These are phyloP conservation scores for Cynopterus brachyotis DNA, from an alignment of 2,113 vertebrate species.

Conservation along the genomic window DNA sequence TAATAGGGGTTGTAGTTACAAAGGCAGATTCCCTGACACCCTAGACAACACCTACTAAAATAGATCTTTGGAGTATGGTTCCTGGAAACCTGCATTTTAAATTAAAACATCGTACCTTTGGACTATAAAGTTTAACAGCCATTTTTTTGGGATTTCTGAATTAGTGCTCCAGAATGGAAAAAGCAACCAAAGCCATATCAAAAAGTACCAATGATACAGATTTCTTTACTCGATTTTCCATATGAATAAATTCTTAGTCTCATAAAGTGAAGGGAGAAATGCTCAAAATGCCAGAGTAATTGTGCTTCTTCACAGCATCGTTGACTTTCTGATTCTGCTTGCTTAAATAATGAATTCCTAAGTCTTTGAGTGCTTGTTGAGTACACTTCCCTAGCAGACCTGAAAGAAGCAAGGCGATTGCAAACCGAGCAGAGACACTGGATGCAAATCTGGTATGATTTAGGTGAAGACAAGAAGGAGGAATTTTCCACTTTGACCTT, in stretches of 20 bases:
- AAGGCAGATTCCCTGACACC: background rate
- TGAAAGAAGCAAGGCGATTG: constrained; percentile 1
- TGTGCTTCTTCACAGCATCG: background rate
- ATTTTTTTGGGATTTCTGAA: background rate
- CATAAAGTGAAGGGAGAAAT: background rate
- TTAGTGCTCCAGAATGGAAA: background rate
- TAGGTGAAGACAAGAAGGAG: background rate
- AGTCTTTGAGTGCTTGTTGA: background rate
- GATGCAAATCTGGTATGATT: background rate
- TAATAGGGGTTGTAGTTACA: background rate
- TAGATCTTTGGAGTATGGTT: background rate
- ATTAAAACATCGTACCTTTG: background rate
- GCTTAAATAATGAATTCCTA: background rate
- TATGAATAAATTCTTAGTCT: constrained; percentile 38
- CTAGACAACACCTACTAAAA: background rate
- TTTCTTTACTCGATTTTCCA: background rate
- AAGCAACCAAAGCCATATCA: background rate
- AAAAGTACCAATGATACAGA: background rate
- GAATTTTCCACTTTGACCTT: background rate
- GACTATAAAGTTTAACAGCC: background rate
- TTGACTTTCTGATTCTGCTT: background rate
- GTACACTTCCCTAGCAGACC: background rate
- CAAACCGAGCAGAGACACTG: background rate
- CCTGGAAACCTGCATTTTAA: constrained; percentile 3
- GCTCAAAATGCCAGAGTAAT: background rate